phyloP scores from a whole-genome alignment of 2,113 vertebrate species.

The Ondatra zibethicus region DNA sequence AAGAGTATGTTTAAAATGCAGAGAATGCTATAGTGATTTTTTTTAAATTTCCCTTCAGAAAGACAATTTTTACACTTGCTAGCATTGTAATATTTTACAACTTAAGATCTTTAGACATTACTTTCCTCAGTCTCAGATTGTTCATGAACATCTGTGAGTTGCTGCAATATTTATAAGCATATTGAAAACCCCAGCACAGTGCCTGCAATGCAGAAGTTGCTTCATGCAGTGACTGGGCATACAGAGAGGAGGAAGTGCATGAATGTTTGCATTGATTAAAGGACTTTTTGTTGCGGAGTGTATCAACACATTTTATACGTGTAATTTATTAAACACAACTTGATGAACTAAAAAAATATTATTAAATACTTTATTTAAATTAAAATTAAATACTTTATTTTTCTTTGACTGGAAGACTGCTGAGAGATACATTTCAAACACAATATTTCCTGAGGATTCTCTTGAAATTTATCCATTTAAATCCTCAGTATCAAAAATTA shows the following conservation, averaged over 20 bases:
- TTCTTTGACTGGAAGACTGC: not conserved
- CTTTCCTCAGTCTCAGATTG: conserved; percentile 13
- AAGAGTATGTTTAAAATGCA: conserved; percentile 33
- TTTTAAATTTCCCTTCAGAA: not conserved
- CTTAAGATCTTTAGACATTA: conserved; percentile 4
- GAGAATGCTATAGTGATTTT: not conserved
- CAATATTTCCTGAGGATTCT: conserved; percentile 31
- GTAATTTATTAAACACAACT: not conserved
- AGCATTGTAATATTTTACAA: not conserved
- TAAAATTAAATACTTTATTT: not conserved
- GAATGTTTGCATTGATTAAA: conserved; percentile 25
- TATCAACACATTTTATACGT: not conserved
- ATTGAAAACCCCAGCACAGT: not conserved
- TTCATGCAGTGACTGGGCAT: not conserved
- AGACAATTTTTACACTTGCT: not conserved
- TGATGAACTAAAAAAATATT: conserved; percentile 30
- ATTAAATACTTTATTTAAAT: not conserved
- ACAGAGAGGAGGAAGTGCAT: not conserved
- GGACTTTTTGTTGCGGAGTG: not conserved
- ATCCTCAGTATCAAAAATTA: conserved; percentile 29
- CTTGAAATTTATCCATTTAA: conserved; percentile 23
- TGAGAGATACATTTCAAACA: not conserved
- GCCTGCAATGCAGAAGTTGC: not conserved
- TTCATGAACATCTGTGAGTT: not conserved
- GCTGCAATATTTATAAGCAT: not conserved